These are phyloP conservation scores for Acrobeloides nanus DNA, from an alignment of 2,888 invertebrate species.

Conservation along the genomic window DNA sequence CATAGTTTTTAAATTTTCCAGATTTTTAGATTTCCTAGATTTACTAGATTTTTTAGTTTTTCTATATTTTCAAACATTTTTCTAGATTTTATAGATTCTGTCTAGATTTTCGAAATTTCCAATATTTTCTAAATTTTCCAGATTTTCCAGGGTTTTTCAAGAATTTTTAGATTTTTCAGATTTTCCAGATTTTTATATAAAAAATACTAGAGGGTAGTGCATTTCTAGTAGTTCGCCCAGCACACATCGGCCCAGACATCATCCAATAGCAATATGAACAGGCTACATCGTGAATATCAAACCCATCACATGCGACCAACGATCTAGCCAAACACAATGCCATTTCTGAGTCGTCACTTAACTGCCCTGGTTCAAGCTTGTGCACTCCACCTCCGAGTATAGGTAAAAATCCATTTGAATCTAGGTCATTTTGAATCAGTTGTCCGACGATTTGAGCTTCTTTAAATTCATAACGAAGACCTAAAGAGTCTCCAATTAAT, in stretches of 20 bases:
- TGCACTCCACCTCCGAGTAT: slow-evolving; percentile 18
- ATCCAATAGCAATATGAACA: slow-evolving; percentile 18
- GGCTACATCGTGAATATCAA: slow-evolving; percentile 17
- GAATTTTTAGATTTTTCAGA: no score
- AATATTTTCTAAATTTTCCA: no score
- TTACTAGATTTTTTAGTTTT: no score
- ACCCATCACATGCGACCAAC: slow-evolving; percentile 8
- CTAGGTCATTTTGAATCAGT: slow-evolving; percentile 9
- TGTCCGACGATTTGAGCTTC: not conserved
- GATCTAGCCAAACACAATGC: slow-evolving; percentile 18
- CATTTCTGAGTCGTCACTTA: slow-evolving; percentile 26
- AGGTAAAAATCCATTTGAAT: slow-evolving; percentile 12
- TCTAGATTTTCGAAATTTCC: no score
- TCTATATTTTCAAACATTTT: no score
- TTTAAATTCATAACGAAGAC: slow-evolving; percentile 21
- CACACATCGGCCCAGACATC: slow-evolving; percentile 12
- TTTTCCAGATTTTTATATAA: no score
- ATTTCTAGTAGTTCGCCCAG: slow-evolving; percentile 14
- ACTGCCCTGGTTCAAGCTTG: slow-evolving; percentile 10
- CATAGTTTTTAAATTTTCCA: no score
- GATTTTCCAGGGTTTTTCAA: no score
- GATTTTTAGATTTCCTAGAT: no score
- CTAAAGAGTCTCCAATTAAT: slow-evolving; percentile 22
- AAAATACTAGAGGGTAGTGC: slow-evolving; percentile 7
- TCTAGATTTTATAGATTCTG: no score